Percentiles rank a stretch among this genome's conserved stretches.
These are phyloP conservation scores for Anoplolepis gracilipes DNA, from an alignment of 1,140 invertebrate species.

Conservation along the genomic window DNA sequence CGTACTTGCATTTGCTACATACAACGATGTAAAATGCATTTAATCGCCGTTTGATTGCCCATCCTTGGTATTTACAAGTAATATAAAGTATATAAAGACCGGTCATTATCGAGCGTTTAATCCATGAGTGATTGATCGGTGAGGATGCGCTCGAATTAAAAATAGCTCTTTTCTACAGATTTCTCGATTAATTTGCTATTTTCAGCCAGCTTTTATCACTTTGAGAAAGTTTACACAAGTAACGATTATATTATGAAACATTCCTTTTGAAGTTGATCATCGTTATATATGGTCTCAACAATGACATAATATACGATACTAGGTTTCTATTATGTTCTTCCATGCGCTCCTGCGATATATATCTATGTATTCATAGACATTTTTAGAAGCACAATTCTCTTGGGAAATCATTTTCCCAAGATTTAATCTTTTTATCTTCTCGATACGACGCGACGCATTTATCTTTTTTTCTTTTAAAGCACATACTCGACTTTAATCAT, in stretches of 20 bases:
- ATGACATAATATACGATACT: background rate
- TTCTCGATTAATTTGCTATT: constrained; percentile 2
- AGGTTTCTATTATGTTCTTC: background rate
- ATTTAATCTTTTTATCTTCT: constrained; percentile 5
- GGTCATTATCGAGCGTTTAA: constrained; percentile 20
- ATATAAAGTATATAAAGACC: constrained; percentile 40
- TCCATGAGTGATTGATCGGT: background rate
- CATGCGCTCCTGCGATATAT: background rate
- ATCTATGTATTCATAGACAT: constrained; percentile 10
- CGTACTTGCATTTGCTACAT: background rate
- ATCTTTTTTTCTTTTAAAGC: background rate
- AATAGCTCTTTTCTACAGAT: constrained; percentile 20
- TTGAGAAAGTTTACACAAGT: background rate
- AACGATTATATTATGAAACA: background rate
- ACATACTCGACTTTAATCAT: background rate
- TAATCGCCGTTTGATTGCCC: constrained; percentile 3
- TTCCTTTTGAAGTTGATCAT: constrained; percentile 1
- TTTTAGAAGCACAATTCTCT: background rate
- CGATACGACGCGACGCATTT: background rate
- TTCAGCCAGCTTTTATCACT: background rate
- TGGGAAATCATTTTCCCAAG: background rate
- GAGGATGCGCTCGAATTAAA: background rate
- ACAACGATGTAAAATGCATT: background rate
- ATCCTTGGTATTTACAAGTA: constrained; percentile 32
- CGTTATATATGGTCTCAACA: background rate